Evolutionary conservation across 2,113 vertebrate genomes (phyloP).

Genomic region (Rattus norvegicus): GRCr8 NC_086025.1:27941501-27942000

Average conservation of each 20-base stretch:
- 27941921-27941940: background rate
- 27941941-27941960: background rate
- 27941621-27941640: background rate
- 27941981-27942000: constrained; percentile 46
- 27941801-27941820: background rate
- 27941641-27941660: background rate
- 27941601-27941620: background rate
- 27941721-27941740: background rate
- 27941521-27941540: background rate
- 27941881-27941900: background rate
- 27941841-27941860: background rate
- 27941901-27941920: background rate
- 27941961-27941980: constrained; percentile 6
- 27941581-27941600: background rate
- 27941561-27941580: background rate
- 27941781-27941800: constrained; percentile 11
- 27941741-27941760: background rate
- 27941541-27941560: background rate
- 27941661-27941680: background rate
- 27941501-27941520: background rate
- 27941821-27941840: background rate
- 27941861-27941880: background rate
- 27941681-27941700: background rate
- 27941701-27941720: background rate
- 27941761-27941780: background rate